phyloP scores from a whole-genome alignment of 2,797 vertebrate genomes.

The Pitangus sulphuratus region DNA sequence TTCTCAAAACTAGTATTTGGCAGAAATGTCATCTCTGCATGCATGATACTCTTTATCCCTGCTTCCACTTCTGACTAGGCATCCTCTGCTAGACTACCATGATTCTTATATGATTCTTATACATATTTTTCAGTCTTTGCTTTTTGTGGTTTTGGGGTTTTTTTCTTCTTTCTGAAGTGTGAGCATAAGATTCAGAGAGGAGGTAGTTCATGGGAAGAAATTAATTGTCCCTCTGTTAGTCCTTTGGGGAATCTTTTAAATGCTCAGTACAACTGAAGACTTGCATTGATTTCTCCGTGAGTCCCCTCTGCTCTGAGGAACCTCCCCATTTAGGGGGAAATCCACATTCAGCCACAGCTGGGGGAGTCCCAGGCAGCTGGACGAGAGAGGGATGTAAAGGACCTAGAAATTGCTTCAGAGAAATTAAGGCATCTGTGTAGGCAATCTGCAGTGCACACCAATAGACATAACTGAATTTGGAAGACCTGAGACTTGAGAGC shows the following conservation, averaged over 20 bases:
- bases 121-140: background rate
- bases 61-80: background rate
- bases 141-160: fast-evolving
- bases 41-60: background rate
- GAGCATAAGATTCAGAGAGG: background rate
- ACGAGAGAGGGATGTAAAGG: background rate
- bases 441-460: background rate
- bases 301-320: constrained; percentile 12
- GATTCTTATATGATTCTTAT: background rate
- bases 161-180: background rate
- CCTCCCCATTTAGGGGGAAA: constrained; percentile 52
- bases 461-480: background rate
- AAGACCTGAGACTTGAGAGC: background rate
- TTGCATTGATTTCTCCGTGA: background rate
- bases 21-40: background rate
- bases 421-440: background rate
- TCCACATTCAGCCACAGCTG: constrained; percentile 9
- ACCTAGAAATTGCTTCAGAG: background rate
- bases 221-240: background rate
- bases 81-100: background rate
- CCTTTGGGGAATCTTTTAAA: background rate
- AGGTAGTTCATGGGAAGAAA: background rate
- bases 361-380: constrained; percentile 35
- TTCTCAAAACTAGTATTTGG: background rate
- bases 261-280: background rate